phyloP scores from a whole-genome alignment of 2,797 vertebrate species.

The Notoglanidium macrostoma region DNA sequence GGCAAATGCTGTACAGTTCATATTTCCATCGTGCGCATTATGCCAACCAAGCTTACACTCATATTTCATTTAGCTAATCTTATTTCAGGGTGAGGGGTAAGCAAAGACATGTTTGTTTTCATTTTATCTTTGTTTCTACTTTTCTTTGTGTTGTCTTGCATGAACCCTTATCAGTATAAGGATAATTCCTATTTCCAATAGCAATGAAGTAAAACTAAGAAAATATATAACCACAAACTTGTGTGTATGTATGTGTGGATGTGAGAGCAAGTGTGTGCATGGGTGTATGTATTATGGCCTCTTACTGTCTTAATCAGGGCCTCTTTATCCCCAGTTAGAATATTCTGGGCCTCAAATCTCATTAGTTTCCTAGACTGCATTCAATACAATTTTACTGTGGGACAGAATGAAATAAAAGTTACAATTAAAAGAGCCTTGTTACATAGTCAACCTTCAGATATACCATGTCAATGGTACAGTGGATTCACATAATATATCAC shows the following conservation, averaged over 20 bases:
- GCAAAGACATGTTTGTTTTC: slow-evolving; percentile 15
- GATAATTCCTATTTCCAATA: slow-evolving; percentile 63
- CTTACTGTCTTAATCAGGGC: slow-evolving; percentile 78
- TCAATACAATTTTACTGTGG: neutral
- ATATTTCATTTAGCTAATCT: slow-evolving; percentile 35
- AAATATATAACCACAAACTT: slow-evolving; percentile 63
- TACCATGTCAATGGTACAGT: neutral
- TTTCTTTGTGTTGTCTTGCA: slow-evolving; percentile 76
- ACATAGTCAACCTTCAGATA: slow-evolving; percentile 2
- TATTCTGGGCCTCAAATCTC: slow-evolving; percentile 39
- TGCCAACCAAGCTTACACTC: slow-evolving; percentile 36
- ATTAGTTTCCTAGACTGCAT: neutral
- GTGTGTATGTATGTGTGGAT: slow-evolving; percentile 56
- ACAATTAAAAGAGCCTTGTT: neutral
- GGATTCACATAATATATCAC: neutral
- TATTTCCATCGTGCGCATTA: slow-evolving; percentile 42
- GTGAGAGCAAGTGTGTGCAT: slow-evolving; percentile 50
- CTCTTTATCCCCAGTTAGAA: slow-evolving; percentile 54
- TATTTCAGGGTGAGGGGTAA: slow-evolving; percentile 29
- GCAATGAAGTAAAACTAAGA: slow-evolving; percentile 62
- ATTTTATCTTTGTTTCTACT: slow-evolving; percentile 53
- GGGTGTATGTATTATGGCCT: slow-evolving; percentile 61
- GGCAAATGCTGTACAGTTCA: slow-evolving; percentile 53
- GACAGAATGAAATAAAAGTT: neutral
- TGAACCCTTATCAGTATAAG: slow-evolving; percentile 73